phyloP scores from a whole-genome alignment of 2,888 invertebrate species.

The Nysson spinosus region DNA sequence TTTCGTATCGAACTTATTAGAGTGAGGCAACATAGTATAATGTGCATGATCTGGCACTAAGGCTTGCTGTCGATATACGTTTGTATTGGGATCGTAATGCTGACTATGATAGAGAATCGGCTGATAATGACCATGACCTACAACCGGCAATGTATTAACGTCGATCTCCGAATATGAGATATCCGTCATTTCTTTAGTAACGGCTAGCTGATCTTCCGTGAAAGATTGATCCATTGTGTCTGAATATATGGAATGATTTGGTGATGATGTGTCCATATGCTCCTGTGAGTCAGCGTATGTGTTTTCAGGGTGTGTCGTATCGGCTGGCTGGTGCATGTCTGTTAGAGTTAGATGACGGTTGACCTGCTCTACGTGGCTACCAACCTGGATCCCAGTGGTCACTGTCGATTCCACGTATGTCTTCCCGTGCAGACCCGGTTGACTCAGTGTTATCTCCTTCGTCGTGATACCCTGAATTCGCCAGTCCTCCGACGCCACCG shows the following conservation, averaged over 20 bases:
- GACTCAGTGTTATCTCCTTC: conserved; percentile 70
- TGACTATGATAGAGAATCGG: conserved; percentile 68
- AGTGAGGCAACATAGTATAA: conserved; percentile 55
- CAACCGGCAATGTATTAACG: conserved; percentile 57
- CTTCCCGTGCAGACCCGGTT: conserved; percentile 67
- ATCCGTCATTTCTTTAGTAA: conserved; percentile 58
- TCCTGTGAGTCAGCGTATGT: conserved; percentile 73
- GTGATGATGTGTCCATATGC: conserved; percentile 74
- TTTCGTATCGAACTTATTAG: conserved; percentile 38
- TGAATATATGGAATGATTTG: conserved; percentile 75
- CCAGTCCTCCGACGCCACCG: conserved; percentile 71
- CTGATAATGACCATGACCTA: conserved; percentile 66
- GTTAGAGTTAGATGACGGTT: conserved; percentile 74
- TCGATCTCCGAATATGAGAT: conserved; percentile 58
- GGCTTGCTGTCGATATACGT: conserved; percentile 68
- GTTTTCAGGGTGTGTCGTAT: conserved; percentile 77
- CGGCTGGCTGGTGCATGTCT: conserved; percentile 75
- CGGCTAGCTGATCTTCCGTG: conserved; percentile 64
- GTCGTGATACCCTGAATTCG: conserved; percentile 68
- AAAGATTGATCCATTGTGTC: conserved; percentile 69
- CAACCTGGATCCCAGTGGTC: conserved; percentile 77
- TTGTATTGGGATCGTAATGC: conserved; percentile 61
- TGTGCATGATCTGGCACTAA: conserved; percentile 64
- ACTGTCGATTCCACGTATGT: conserved; percentile 75
- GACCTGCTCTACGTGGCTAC: conserved; percentile 74